phyloP scores from a whole-genome alignment of 2,113 vertebrate species.

The Callopanchax toddi region DNA sequence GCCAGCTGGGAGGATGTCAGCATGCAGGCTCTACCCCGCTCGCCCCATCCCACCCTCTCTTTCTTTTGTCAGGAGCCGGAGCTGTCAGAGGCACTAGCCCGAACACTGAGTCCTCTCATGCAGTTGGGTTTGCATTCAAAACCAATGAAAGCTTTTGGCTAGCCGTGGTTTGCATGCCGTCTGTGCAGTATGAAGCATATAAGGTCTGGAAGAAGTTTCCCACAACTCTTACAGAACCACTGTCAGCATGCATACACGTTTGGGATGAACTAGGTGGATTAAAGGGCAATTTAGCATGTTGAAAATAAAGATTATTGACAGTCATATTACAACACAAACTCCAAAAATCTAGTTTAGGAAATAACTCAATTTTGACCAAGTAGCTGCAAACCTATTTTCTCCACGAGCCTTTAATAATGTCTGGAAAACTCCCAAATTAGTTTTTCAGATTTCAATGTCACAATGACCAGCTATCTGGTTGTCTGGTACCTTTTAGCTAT shows the following conservation, averaged over 20 bases:
- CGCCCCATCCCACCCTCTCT: constrained; percentile 20
- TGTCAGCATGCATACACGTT: constrained; percentile 30
- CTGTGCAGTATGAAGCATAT: constrained; percentile 41
- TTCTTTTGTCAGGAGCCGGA: constrained; percentile 58
- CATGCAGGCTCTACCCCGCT: constrained; percentile 35
- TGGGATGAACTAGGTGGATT: constrained; percentile 30
- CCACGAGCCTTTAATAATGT: too few relatives aligned
- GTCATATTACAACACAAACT: too few relatives aligned
- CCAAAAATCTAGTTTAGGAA: too few relatives aligned
- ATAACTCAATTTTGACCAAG: too few relatives aligned
- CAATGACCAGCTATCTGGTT: too few relatives aligned
- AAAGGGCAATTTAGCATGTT: constrained; percentile 8
- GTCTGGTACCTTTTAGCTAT: too few relatives aligned
- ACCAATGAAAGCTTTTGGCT: constrained; percentile 41
- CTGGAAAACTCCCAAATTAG: too few relatives aligned
- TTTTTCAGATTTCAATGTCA: too few relatives aligned
- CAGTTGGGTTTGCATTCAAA: constrained; percentile 39
- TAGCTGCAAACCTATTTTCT: too few relatives aligned
- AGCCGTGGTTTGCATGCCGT: constrained; percentile 30
- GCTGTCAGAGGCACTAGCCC: constrained; percentile 46
- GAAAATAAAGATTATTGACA: too few relatives aligned
- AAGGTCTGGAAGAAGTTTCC: constrained; percentile 17
- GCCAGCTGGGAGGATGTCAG: constrained; percentile 79
- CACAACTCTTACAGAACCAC: constrained; percentile 6
- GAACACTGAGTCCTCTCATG: constrained; percentile 64